Percentiles rank a stretch among this genome's conserved stretches.
Evolutionary conservation across 2,113 vertebrate species (phyloP).

Genomic region (Acanthisitta chloris): DNA sequence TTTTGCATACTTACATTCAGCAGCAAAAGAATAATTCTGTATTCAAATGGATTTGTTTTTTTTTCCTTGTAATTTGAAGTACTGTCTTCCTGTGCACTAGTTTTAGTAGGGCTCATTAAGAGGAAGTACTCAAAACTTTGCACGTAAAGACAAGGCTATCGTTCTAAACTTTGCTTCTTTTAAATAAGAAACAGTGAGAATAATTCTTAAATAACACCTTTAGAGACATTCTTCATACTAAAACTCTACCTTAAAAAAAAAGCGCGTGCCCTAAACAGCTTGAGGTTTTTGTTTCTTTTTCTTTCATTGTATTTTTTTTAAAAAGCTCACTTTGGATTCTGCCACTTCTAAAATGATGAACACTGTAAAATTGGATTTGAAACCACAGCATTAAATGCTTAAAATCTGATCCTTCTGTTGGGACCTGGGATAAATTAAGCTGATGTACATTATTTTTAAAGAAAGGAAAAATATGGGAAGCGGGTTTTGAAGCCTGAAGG

Average conservation of each 20-base stretch:
- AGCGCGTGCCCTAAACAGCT: neutral
- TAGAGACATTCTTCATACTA: slow-evolving; percentile 37
- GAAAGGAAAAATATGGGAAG: slow-evolving; percentile 77
- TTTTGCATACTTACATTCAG: neutral
- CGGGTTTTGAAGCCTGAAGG: slow-evolving; percentile 76
- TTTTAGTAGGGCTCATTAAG: neutral
- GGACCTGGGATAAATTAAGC: slow-evolving; percentile 84
- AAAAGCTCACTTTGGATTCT: slow-evolving; percentile 47
- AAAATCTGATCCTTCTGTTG: slow-evolving; percentile 81
- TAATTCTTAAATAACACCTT: slow-evolving; percentile 7
- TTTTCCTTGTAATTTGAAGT: neutral
- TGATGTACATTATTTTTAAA: slow-evolving; percentile 82
- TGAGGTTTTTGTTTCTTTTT: neutral
- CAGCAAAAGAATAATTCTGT: neutral
- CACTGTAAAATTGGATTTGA: slow-evolving; percentile 82
- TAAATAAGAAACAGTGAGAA: neutral
- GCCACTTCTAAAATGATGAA: slow-evolving; percentile 76
- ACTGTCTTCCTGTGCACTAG: neutral
- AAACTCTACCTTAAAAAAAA: slow-evolving; percentile 2
- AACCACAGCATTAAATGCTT: slow-evolving; percentile 78
- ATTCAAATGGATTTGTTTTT: neutral
- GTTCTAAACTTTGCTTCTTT: neutral
- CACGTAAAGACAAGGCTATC: neutral
- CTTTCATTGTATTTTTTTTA: neutral
- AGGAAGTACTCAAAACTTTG: neutral